A percentile compares a stretch with the other conserved stretches of the same genome.
These are phyloP conservation scores for Aphis gossypii DNA, from an alignment of 1,140 invertebrate genomes.

Conservation along the genomic window DNA sequence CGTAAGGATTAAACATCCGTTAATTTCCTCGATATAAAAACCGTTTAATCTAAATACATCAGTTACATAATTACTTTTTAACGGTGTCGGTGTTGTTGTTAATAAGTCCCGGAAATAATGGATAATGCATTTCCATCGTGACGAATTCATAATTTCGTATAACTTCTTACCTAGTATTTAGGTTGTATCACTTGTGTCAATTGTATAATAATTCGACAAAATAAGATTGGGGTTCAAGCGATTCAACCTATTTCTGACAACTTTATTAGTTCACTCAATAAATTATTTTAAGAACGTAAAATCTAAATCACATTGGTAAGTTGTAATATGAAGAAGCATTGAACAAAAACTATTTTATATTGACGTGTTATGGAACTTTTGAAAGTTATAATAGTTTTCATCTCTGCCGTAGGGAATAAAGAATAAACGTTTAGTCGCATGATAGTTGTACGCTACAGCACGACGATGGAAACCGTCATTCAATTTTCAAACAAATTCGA, in stretches of 20 bases:
- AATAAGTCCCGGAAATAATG: background rate
- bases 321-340: background rate
- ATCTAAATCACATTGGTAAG: background rate
- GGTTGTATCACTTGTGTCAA: background rate
- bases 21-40: background rate
- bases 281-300: background rate
- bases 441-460: background rate
- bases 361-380: background rate
- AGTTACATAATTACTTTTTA: background rate
- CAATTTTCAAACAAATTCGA: conserved; percentile 5
- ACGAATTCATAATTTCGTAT: background rate
- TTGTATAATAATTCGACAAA: background rate
- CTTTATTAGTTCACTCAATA: background rate
- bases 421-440: background rate
- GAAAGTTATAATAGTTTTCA: conserved; percentile 10
- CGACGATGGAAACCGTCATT: background rate
- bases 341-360: background rate
- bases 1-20: background rate
- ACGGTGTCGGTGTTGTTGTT: background rate
- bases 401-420: background rate
- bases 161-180: background rate
- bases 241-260: background rate
- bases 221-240: background rate
- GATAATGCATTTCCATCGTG: background rate
- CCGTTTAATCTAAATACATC: background rate